Evolutionary conservation across 2,888 invertebrate species (phyloP), one percentile per base, ranked within the genome.

Genomic region (Eustalomyia histrio): DNA sequence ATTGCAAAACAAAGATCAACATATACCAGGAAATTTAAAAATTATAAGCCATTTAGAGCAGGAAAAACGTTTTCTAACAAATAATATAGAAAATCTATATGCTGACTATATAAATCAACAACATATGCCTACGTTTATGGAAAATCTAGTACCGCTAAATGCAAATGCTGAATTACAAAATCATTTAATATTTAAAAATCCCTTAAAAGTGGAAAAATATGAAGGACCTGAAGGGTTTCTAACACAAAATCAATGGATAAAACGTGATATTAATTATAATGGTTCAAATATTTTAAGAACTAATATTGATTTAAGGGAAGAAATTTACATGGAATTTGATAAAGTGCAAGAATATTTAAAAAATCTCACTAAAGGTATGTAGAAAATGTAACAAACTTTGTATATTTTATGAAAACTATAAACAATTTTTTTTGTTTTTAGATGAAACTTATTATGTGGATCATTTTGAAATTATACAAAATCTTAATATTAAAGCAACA

Each of bases 71-170:
- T 87, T 90, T 53, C 73, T 87, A 6, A 85, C 87, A 8, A 87
- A 87, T 76, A 87, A 88, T 35, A 85, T 90, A 67, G 85, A 87
- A 18, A 81, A 88, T 64, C 79, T 90, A 0, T 81, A 86, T 69
- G 83, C 84, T 0, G 82, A 87, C 4, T 86, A 86, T 79, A 87
- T 92, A 43, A 88, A 90, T 79, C 87, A 87, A 1, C 86, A 90
- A 50, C 88, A 88, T 68, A 84, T 90, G 1, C 85, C 86, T 85
- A 33, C 85, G 86, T 85, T 91, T 87, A 82, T 87, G 89, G 39
- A 80, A 79, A 85, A 86, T 88, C 89, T 88, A 84, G 83, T 85
- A 2, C 24, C 80, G 0, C 16, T 69, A 0, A 16, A 55, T 12
- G 58, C 52, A 2, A 35, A n/a, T 6, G 43, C 85, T 1, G 83